These are phyloP conservation scores for Alligator sinensis DNA, from an alignment of 2,113 vertebrate species.

Conservation along the genomic window DNA sequence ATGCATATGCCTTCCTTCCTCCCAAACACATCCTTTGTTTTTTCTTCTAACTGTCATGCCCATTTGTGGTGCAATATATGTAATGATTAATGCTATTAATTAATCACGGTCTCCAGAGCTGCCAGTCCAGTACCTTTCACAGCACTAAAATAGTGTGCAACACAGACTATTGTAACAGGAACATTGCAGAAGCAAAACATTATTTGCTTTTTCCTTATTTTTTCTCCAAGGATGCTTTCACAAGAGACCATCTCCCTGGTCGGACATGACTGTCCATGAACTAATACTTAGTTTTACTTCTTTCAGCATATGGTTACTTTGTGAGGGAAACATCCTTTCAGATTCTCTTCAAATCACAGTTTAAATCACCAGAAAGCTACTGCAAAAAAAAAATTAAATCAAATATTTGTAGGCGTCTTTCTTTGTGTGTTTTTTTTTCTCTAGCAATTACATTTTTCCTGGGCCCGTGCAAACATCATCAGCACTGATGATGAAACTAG, in stretches of 20 bases:
- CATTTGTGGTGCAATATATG: slow-evolving; percentile 48
- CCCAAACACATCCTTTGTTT: slow-evolving; percentile 37
- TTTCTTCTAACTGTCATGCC: slow-evolving; percentile 45
- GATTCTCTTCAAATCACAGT: slow-evolving; percentile 12
- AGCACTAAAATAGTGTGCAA: not conserved
- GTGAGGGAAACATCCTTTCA: slow-evolving; percentile 17
- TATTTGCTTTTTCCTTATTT: not conserved
- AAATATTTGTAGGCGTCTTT: not conserved
- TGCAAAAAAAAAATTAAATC: not conserved
- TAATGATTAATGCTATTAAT: slow-evolving; percentile 47
- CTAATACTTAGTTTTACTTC: slow-evolving; percentile 38
- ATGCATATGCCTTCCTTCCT: slow-evolving; percentile 30
- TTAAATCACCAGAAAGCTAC: not conserved
- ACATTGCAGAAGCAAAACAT: not conserved
- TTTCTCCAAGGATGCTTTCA: not conserved
- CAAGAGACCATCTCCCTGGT: slow-evolving; percentile 23
- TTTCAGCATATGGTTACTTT: not conserved
- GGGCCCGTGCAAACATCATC: not conserved
- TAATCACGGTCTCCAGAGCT: slow-evolving; percentile 21
- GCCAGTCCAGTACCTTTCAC: slow-evolving; percentile 34
- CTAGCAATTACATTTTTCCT: not conserved
- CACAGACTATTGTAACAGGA: not conserved
- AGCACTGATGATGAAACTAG: not conserved
- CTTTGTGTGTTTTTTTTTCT: not conserved
- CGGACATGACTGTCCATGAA: not conserved